phyloP scores from a whole-genome alignment of 2,888 invertebrate genomes.

The Drosophila hawaiiensis region DNA sequence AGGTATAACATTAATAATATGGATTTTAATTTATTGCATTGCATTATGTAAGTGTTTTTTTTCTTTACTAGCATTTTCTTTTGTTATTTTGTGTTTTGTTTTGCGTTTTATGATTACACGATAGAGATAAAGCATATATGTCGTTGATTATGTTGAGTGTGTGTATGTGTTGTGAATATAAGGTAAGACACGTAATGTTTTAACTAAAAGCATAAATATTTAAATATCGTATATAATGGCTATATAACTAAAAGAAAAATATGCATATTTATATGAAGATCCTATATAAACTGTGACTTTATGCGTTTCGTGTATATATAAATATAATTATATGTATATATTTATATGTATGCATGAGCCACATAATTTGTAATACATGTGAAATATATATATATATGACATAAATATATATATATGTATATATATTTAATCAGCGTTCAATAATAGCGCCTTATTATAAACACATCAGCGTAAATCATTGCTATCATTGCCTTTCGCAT shows the following conservation, averaged over 20 bases:
- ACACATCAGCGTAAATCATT: slow-evolving; percentile 16
- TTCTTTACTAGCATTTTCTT: slow-evolving; percentile 54
- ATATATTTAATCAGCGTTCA: slow-evolving; percentile 33
- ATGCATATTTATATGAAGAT: slow-evolving; percentile 59
- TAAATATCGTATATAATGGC: slow-evolving; percentile 58
- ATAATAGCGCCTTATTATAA: slow-evolving; percentile 11
- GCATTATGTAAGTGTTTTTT: slow-evolving; percentile 33
- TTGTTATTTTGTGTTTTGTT: slow-evolving; percentile 32
- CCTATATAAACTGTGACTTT: slow-evolving; percentile 67
- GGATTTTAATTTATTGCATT: slow-evolving; percentile 65
- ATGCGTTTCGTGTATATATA: slow-evolving; percentile 49
- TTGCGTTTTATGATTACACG: slow-evolving; percentile 37
- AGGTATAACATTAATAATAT: slow-evolving; percentile 68
- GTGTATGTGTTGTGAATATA: slow-evolving; percentile 51
- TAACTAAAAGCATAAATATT: slow-evolving; percentile 68
- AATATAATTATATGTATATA: slow-evolving; percentile 31
- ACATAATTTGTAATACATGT: slow-evolving; percentile 52
- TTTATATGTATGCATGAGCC: slow-evolving; percentile 22
- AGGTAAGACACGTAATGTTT: slow-evolving; percentile 68
- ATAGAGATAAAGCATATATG: slow-evolving; percentile 69
- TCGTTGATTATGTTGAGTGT: slow-evolving; percentile 72
- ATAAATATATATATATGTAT: slow-evolving; percentile 30
- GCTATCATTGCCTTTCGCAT: not conserved
- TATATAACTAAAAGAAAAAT: slow-evolving; percentile 64
- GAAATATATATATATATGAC: slow-evolving; percentile 29